A percentile compares a stretch with the other conserved stretches of the same genome.
Conservation (phyloP, 2,797 vertebrate species). For the Neolamprologus multifasciatus region DNA sequence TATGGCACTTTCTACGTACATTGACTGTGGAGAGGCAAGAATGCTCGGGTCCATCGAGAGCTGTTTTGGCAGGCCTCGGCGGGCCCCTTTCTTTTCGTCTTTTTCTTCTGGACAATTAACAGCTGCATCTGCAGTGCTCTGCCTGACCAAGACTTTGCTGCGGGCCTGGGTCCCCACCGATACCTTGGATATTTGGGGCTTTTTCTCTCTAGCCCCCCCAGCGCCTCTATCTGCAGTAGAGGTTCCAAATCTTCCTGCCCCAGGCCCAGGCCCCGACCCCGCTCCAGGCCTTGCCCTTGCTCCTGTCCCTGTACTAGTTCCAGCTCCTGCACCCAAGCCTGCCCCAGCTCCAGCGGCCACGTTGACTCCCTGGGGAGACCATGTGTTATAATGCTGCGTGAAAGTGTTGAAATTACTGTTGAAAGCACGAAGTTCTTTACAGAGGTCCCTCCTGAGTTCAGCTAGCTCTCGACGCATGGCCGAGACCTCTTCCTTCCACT, state of each 20-base stretch:
- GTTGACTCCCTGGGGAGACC: constrained; percentile 72
- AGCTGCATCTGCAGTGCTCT: constrained; percentile 78
- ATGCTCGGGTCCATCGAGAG: constrained; percentile 73
- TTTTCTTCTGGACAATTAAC: constrained; percentile 76
- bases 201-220: constrained; percentile 60
- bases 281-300: not conserved
- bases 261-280: not conserved
- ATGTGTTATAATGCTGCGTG: constrained; percentile 79
- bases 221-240: constrained; percentile 9
- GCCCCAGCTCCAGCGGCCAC: constrained; percentile 32
- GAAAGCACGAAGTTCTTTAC: constrained; percentile 78
- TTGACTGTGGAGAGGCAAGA: constrained; percentile 64
- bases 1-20: constrained; percentile 73
- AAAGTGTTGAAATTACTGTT: constrained; percentile 80
- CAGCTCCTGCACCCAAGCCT: constrained; percentile 13
- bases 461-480: constrained; percentile 79
- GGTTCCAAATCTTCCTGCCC: constrained; percentile 2
- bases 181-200: constrained; percentile 62
- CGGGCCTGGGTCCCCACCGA: constrained; percentile 79
- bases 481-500: constrained; percentile 80
- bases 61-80: constrained; percentile 63
- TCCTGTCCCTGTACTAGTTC: not conserved
- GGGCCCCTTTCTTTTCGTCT: constrained; percentile 52
- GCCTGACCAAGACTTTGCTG: constrained; percentile 72
- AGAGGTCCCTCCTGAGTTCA: constrained; percentile 77